phyloP scores from a whole-genome alignment of 1,140 invertebrate species.

The Wasmannia auropunctata region DNA sequence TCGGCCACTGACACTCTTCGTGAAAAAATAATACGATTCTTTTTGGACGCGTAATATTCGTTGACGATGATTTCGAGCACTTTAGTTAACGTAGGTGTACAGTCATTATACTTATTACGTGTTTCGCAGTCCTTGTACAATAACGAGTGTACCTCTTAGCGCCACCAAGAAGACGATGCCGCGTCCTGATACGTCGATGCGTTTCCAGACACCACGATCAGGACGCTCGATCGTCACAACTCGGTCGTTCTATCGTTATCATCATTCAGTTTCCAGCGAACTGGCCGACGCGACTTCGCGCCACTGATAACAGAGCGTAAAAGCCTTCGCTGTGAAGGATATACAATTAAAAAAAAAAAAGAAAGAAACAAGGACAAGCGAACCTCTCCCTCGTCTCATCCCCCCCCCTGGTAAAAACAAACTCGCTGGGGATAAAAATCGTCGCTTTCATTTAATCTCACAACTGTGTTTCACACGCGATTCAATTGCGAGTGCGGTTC shows the following conservation, averaged over 20 bases:
- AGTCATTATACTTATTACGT: too few relatives aligned
- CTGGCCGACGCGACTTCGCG: neutral
- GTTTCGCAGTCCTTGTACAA: neutral
- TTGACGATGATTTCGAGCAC: constrained; percentile 12
- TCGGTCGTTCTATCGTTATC: neutral
- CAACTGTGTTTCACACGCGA: constrained; percentile 58
- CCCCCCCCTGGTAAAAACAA: constrained; percentile 13
- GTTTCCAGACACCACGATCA: neutral
- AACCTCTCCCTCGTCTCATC: constrained; percentile 45
- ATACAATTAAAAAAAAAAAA: neutral
- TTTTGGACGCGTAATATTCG: neutral
- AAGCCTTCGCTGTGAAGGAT: neutral
- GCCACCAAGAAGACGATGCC: neutral
- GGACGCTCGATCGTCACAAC: neutral
- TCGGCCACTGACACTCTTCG: neutral
- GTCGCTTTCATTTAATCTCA: constrained; percentile 57
- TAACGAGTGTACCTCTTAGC: neutral
- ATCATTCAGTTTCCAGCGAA: neutral
- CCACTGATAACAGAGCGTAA: neutral
- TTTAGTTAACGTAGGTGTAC: constrained; percentile 28
- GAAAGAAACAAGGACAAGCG: neutral
- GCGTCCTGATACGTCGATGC: constrained; percentile 9
- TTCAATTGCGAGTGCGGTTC: constrained; percentile 56
- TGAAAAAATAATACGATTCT: neutral
- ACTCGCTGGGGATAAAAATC: constrained; percentile 30